phyloP scores from a whole-genome alignment of 2,797 vertebrate genomes.

The Manis javanica region DNA sequence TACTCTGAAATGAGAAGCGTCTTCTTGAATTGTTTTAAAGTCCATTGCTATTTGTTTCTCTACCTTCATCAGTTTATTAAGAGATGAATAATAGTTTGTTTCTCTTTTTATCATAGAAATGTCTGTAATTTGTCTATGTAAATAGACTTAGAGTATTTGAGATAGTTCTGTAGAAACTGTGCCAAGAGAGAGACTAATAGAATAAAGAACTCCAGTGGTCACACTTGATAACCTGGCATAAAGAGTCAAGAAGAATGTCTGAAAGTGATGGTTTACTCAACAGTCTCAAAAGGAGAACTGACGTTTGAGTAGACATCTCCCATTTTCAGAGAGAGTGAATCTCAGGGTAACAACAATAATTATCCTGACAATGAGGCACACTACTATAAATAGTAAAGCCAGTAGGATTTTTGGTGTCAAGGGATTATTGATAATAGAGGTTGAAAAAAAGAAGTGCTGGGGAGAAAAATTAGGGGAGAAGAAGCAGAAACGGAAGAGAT shows the following conservation, averaged over 20 bases:
- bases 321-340: neutral
- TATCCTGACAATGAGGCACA: neutral
- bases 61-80: neutral
- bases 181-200: neutral
- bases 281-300: neutral
- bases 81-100: neutral
- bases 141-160: neutral
- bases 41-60: neutral
- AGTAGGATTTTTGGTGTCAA: neutral
- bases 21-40: neutral
- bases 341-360: neutral
- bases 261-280: neutral
- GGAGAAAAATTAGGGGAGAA: neutral
- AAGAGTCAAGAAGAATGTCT: neutral
- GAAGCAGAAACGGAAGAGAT: neutral
- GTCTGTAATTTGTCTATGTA: neutral
- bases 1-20: neutral
- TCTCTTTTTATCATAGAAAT: neutral
- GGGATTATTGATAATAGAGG: neutral
- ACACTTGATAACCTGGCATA: neutral
- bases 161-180: neutral
- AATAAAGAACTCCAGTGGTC: neutral
- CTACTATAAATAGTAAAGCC: neutral
- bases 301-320: neutral
- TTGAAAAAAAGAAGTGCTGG: neutral